Evolutionary conservation across 2,113 vertebrate genomes (phyloP), one percentile per base, ranked within the genome.

Genomic region (Elephas maximus): DNA sequence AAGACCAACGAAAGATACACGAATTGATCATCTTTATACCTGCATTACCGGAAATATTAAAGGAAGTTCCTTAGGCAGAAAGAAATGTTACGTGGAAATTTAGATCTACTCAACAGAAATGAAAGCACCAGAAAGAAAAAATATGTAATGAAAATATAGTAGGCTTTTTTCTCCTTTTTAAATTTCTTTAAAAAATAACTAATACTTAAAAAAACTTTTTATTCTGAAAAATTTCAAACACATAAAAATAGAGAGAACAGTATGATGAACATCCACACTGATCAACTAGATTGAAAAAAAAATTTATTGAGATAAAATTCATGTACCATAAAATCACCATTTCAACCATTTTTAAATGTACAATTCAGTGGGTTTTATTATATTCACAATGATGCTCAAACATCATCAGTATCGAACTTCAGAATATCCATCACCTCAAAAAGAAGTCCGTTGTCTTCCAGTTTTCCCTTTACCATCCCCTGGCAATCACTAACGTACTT

Each of bases 121-220:
- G 60, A 96, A 93, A 65, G 44, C 44, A 90, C 23, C 10, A 65
- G 48, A 69, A 89, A 71, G 33, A 12, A 60, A 88, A 95, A 78
- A 45, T 41, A 62, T 28, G 26, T 65, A 65, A 65, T 26, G 8
- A 26, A 26, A 57, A 57, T 57, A 57, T 57, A 57, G 15, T 57
- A 57, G 7, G 15, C 53, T 57, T 57, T 57, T 57, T 57, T 57
- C 53, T 57, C 53, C 53, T 57, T 62, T 90, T 85, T n/a, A 93
- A 17, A 85, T 51, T 69, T 60, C 8, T 74, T 41, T 48, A 11
- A 63, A 76, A 83, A 21, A 79, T 51, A 86, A 78, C 10, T 53
- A 80, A 80, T 48, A 24, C 57, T 57, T 15, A 4, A 57, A 57
- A 57, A 57, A 17, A 17, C 53, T 57, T 57, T 57, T 57, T 57